phyloP scores from a whole-genome alignment of 2,888 invertebrate genomes.

The Cheilosia pagana region DNA sequence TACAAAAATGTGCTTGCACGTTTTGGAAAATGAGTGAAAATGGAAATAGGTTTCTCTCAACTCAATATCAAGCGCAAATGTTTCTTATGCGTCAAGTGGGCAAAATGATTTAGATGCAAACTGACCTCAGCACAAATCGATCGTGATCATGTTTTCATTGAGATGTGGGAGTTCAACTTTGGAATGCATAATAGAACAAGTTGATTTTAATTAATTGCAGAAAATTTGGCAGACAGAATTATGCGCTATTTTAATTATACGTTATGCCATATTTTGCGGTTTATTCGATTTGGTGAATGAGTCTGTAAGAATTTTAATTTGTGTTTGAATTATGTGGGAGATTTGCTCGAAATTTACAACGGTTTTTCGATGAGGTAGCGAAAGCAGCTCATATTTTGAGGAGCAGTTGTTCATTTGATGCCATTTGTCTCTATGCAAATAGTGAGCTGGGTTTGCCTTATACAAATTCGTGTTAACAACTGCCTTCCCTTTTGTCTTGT shows the following conservation, averaged over 20 bases:
- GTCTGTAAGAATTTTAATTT: neutral
- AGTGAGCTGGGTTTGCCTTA: neutral
- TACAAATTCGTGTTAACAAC: too few relatives aligned
- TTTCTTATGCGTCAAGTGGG: slow-evolving; percentile 19
- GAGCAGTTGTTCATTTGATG: too few relatives aligned
- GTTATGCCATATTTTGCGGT: slow-evolving; percentile 1
- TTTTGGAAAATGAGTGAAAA: slow-evolving; percentile 44
- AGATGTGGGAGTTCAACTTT: neutral
- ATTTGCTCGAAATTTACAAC: too few relatives aligned
- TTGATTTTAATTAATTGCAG: slow-evolving; percentile 28
- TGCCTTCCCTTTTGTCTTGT: too few relatives aligned
- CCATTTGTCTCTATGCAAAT: too few relatives aligned
- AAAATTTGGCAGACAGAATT: slow-evolving; percentile 10
- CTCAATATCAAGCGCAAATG: slow-evolving; percentile 4
- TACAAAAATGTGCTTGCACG: neutral
- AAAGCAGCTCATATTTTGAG: too few relatives aligned
- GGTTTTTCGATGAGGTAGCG: too few relatives aligned
- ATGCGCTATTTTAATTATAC: slow-evolving; percentile 28
- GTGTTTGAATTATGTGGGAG: too few relatives aligned
- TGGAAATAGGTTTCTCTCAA: slow-evolving; percentile 41
- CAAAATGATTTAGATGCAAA: slow-evolving; percentile 42
- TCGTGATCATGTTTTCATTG: neutral
- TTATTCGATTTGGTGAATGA: slow-evolving; percentile 8
- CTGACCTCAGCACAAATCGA: slow-evolving; percentile 11
- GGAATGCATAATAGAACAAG: neutral